Evolutionary conservation across 1,140 invertebrate species (phyloP).

Genomic region (Rhopalosiphum padi): DNA sequence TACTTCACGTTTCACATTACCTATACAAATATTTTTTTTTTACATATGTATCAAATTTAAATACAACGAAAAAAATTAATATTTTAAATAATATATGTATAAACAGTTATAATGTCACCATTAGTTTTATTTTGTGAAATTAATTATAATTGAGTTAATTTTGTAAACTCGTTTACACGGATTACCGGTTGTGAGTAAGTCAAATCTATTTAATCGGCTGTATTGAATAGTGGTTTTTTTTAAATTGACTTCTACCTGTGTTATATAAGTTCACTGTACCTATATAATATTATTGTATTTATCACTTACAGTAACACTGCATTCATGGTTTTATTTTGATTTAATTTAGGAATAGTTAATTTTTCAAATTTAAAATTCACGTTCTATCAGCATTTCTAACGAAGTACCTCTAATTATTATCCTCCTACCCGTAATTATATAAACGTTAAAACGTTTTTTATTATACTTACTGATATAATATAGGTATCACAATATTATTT

Average conservation of each 20-base stretch:
- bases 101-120: neutral
- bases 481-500: no score
- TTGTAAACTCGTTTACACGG: no score
- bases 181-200: no score
- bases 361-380: neutral
- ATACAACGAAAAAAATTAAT: neutral
- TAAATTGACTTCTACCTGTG: neutral
- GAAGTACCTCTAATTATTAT: neutral
- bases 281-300: no score
- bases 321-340: neutral
- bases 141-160: no score
- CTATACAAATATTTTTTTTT: neutral
- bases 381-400: neutral
- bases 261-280: no score
- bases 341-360: neutral
- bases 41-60: neutral
- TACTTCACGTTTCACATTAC: no score
- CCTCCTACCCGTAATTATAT: no score
- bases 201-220: neutral
- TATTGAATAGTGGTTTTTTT: neutral
- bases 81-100: neutral
- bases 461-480: no score
- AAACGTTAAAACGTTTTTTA: no score
- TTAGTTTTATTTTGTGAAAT: neutral
- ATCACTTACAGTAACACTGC: no score